Evolutionary conservation across 2,888 invertebrate genomes (phyloP).

Genomic region (Megamerina dolium): DNA sequence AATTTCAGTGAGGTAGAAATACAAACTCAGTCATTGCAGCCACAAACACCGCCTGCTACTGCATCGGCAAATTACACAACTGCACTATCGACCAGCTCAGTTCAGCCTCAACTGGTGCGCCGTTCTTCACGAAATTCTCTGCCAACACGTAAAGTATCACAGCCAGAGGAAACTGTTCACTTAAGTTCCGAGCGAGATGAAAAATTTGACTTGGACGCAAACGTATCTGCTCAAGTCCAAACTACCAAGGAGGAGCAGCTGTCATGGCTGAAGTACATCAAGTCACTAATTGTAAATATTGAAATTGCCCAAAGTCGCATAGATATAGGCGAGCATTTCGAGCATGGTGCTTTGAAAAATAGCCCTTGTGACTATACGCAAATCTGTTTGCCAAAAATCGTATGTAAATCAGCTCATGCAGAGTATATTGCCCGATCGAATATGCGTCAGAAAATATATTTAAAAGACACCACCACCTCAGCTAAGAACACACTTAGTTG

Average conservation of each 20-base stretch:
- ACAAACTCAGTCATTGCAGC: slow-evolving; percentile 14
- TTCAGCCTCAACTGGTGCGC: slow-evolving; percentile 22
- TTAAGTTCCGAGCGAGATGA: slow-evolving; percentile 48
- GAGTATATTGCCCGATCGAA: slow-evolving; percentile 34
- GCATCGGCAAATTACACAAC: slow-evolving; percentile 10
- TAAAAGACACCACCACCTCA: slow-evolving; percentile 5
- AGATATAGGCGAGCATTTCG: slow-evolving; percentile 27
- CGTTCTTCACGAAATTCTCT: slow-evolving; percentile 32
- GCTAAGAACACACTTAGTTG: slow-evolving; percentile 34
- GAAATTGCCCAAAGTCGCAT: slow-evolving; percentile 30
- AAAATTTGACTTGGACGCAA: slow-evolving; percentile 22
- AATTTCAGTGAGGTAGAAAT: slow-evolving; percentile 14
- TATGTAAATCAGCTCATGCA: slow-evolving; percentile 32
- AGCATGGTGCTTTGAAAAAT: slow-evolving; percentile 11
- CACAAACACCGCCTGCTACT: slow-evolving; percentile 12
- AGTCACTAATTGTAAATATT: slow-evolving; percentile 18
- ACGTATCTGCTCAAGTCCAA: background rate
- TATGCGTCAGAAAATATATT: slow-evolving; percentile 23
- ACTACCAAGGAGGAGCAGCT: background rate
- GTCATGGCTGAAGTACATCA: background rate
- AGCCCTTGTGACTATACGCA: slow-evolving; percentile 25
- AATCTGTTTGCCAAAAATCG: slow-evolving; percentile 29
- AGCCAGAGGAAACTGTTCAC: slow-evolving; percentile 46
- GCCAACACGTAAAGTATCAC: slow-evolving; percentile 33
- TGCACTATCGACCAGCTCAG: too few species aligned